Evolutionary conservation across 2,888 invertebrate genomes (phyloP).

Genomic region (Chaetoderma sp.): DNA sequence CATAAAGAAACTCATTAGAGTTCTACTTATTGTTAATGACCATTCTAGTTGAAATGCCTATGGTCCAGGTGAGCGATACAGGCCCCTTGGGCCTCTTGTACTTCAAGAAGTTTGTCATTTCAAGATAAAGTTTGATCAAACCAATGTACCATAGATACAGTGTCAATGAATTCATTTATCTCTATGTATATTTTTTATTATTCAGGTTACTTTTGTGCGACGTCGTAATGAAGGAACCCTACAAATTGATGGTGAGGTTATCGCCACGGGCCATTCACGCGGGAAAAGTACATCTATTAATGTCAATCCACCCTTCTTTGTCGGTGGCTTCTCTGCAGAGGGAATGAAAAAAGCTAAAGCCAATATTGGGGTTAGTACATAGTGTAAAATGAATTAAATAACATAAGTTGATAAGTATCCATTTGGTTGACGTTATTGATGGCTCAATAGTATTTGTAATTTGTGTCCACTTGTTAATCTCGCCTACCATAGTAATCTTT

Average conservation of each 20-base stretch:
- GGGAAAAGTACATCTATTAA: conserved; percentile 72
- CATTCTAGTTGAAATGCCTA: no score
- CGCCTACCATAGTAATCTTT: no score
- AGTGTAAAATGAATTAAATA: neutral
- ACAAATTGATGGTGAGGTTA: conserved; percentile 74
- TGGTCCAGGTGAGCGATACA: no score
- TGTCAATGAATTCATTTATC: neutral
- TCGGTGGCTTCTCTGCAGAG: conserved; percentile 81
- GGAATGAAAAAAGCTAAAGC: conserved; percentile 67
- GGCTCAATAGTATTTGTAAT: no score
- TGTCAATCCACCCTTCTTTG: conserved; percentile 79
- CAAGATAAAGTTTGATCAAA: no score
- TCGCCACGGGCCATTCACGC: conserved; percentile 72
- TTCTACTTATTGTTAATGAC: no score
- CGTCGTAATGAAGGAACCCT: conserved; percentile 77
- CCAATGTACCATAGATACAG: neutral
- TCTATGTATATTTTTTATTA: neutral
- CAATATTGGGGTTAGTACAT: conserved; percentile 63
- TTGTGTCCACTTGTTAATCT: no score
- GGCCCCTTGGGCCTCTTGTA: no score
- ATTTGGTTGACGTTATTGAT: conserved; percentile 1
- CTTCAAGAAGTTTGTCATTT: no score
- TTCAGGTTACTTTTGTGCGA: conserved; percentile 76
- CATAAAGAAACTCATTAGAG: no score
- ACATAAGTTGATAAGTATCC: neutral